phyloP scores from a whole-genome alignment of 2,113 vertebrate species.

The Calonectris borealis region DNA sequence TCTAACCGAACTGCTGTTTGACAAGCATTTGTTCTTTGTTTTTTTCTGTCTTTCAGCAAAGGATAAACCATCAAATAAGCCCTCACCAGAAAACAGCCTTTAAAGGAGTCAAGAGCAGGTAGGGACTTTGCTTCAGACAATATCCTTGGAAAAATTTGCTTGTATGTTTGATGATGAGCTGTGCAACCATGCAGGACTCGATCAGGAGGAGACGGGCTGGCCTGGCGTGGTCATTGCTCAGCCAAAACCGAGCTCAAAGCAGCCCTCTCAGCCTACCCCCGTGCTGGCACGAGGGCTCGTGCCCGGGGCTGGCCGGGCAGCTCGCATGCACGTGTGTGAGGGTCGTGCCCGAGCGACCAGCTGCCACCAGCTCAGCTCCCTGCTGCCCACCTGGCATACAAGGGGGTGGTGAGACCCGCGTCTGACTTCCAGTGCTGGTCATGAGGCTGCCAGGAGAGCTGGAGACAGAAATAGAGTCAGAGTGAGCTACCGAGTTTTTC shows the following conservation, averaged over 20 bases:
- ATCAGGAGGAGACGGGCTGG: background rate
- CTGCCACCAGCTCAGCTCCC: background rate
- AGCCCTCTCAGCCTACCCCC: background rate
- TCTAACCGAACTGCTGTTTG: background rate
- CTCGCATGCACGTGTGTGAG: background rate
- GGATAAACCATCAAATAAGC: conserved; percentile 9
- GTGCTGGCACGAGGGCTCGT: background rate
- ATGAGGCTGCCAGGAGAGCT: background rate
- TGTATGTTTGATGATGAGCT: background rate
- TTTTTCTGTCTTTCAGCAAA: conserved; percentile 47
- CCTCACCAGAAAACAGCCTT: background rate
- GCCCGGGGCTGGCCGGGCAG: background rate
- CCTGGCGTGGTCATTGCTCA: background rate
- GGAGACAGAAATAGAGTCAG: background rate
- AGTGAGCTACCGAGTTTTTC: background rate
- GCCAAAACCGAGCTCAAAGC: background rate
- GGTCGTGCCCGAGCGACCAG: background rate
- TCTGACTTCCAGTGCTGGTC: background rate
- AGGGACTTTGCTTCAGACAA: background rate
- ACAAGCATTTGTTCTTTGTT: background rate
- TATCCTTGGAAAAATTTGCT: background rate
- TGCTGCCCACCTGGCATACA: background rate
- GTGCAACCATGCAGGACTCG: background rate
- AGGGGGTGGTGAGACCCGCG: background rate
- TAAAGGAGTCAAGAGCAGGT: conserved; percentile 34